Base-by-base conservation (phyloP, 2,113 vertebrate species). In the Istiophorus platypterus region DNA sequence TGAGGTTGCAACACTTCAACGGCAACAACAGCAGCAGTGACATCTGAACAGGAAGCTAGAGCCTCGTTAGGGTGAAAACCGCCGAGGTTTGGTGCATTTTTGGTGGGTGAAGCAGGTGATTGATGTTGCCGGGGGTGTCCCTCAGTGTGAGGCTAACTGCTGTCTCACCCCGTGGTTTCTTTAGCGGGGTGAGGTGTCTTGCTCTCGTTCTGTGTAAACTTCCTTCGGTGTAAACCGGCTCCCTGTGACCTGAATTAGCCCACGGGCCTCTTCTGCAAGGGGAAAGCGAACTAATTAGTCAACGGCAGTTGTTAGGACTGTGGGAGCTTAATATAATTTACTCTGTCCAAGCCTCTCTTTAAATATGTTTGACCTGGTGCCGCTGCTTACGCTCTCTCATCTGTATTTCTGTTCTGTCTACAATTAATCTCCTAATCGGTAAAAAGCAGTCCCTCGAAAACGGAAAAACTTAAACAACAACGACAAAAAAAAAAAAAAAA, bases 1-100 rank as follows among this genome's bases (percentile, higher is more conserved):
- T 72, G 85, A 88, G 78, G 88, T 87, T 89, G 87, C 87, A 58
- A 2, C 71, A 68, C 84, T 68, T 73, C 72, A n/a, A n/a, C n/a
- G n/a, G n/a, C n/a, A n/a, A n/a, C 17, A 59, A 34, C 61, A 22
- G 0, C 41, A 67, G 59, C 17, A n/a, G 65, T 5, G 57, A 20
- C 27, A 18, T 56, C 34, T 64, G 56, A 84, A 81, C 1, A 71
- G 72, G 84, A 80, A 18, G 20, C 10, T 11, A 5, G 27, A 9
- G 47, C 42, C 31, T 52, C 1, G 29, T 7, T 17, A 8, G 5
- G 58, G 66, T 49, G 75, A 61, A 47, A 51, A 2, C 41, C 11
- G 18, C 26, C 7, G 34, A 15, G 14, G 49, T 66, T 58, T 17
- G 20, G 22, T 17, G n/a, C 0, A 2, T 66, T 24, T 24, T 49